Evolutionary conservation across 2,797 vertebrate genomes (phyloP), one percentile per base, ranked within the genome.

Genomic region (Onychomys leucogaster): DNA sequence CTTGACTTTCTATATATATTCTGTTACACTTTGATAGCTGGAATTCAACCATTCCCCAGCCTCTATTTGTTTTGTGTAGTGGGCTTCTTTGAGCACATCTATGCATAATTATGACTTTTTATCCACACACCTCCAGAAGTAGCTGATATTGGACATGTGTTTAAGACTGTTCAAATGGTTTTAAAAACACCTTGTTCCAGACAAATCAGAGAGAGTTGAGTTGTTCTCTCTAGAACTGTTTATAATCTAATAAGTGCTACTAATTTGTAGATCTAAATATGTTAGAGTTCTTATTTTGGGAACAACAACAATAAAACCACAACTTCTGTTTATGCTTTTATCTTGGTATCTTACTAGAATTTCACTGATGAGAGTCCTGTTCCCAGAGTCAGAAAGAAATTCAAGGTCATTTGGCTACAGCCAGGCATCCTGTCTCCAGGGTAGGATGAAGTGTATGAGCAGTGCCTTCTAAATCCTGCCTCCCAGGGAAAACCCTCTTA

Each of bases 381-480:
- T 89, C n/a, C 63, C 41, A 88, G 87, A 94, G 21, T 81, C 82
- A 76, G 63, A 27, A 86, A 59, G 61, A 89, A 91, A 93, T 89
- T 89, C 80, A 63, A 88, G 61, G 32, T 82, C 90, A n/a, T 49
- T 85, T 93, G 55, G 57, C 80, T n/a, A 57, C 1, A 13, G 61
- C 32, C 17, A 76, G 32, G 75, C 61, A 46, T 84, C 49, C 96
- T 84, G 63, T 63, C 94, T 94, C 14, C 41, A 94, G 95, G 92
- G 87, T 92, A 96, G 89, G 75, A 91, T 4, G 17, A 13, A 57
- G 83, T 63, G 76, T 90, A 49, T 84, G 96, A 96, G 89, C 37
- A 34, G 92, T 75, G 85, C n/a, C n/a, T 29, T 34, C 73, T 91
- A 86, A 94, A 71, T 84, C 75, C 21, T 73, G n/a, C 49, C 81